These are phyloP conservation scores for Eupsilia transversa DNA, from an alignment of 2,888 invertebrate genomes.

Conservation along the genomic window DNA sequence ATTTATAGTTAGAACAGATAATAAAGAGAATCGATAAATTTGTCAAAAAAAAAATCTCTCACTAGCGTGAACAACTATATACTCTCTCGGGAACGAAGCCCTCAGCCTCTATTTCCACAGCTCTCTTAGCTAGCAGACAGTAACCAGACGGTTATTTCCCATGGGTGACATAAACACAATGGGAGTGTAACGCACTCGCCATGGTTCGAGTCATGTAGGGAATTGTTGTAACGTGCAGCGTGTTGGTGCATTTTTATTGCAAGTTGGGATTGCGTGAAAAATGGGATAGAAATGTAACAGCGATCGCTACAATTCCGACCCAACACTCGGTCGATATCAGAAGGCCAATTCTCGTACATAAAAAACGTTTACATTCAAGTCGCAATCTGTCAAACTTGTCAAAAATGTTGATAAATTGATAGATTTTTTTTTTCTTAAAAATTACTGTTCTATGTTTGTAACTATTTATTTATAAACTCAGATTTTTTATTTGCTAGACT, in stretches of 20 bases:
- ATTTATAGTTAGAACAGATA: too few species aligned
- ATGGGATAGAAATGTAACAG: neutral
- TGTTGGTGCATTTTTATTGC: slow-evolving; percentile 15
- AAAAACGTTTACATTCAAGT: too few species aligned
- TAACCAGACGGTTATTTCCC: slow-evolving; percentile 78
- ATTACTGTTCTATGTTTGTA: too few species aligned
- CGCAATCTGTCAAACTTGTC: too few species aligned
- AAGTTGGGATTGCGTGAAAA: neutral
- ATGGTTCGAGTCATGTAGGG: slow-evolving; percentile 52
- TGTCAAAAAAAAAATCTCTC: slow-evolving; percentile 24
- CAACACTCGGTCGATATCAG: neutral
- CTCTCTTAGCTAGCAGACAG: slow-evolving; percentile 59
- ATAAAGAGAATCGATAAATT: neutral
- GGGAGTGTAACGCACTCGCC: slow-evolving; percentile 60
- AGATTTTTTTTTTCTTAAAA: too few species aligned
- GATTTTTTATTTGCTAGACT: too few species aligned
- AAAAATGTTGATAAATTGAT: too few species aligned
- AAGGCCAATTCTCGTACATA: too few species aligned
- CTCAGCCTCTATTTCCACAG: slow-evolving; percentile 52
- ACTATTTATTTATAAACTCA: too few species aligned
- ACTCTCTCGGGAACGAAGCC: slow-evolving; percentile 58
- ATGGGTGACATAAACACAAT: slow-evolving; percentile 76
- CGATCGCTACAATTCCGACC: neutral
- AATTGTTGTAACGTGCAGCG: slow-evolving; percentile 34
- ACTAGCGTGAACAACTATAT: slow-evolving; percentile 23